Conservation (phyloP, 37 sponge, comb jelly and placozoan species). For the Spongilla lacustris region DNA sequence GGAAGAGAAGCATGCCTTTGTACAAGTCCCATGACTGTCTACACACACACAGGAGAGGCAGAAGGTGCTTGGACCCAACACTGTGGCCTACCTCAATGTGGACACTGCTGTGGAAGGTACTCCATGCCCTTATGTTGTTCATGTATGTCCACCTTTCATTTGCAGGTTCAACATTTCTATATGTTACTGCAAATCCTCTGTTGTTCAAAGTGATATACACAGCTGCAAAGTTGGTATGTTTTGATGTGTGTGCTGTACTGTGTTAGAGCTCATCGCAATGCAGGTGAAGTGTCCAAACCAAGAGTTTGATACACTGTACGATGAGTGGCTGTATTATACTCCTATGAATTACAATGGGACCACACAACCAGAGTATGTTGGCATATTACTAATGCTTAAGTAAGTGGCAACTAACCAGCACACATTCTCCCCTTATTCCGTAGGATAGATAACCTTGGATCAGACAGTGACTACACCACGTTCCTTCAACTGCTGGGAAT, state of each 20-base stretch:
- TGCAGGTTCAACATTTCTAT: neutral
- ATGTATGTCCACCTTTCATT: too few species aligned
- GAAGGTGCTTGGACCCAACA: conserved; percentile 49
- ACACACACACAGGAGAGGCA: conserved; percentile 26
- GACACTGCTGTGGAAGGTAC: conserved; percentile 66
- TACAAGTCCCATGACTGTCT: too few species aligned
- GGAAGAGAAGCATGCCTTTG: too few species aligned
- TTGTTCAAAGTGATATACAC: conserved; percentile 11
- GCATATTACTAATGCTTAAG: too few species aligned
- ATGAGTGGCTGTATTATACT: conserved; percentile 58
- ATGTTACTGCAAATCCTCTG: conserved; percentile 25
- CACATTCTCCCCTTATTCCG: too few species aligned
- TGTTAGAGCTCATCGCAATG: neutral
- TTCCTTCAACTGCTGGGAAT: conserved; percentile 76
- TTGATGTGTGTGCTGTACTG: too few species aligned
- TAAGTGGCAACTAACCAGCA: too few species aligned
- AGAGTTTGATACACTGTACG: conserved; percentile 59
- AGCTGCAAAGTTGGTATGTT: conserved; percentile 17
- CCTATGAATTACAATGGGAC: conserved; percentile 16
- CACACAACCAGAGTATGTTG: conserved; percentile 2
- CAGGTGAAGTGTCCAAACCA: conserved; percentile 64
- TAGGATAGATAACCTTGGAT: conserved; percentile 57
- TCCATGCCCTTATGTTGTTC: too few species aligned
- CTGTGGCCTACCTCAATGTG: conserved; percentile 87
- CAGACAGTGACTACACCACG: conserved; percentile 75